Conservation (phyloP, 92 coral and sea anemone genomes). For the Hydrozoanthus gracilis region DNA sequence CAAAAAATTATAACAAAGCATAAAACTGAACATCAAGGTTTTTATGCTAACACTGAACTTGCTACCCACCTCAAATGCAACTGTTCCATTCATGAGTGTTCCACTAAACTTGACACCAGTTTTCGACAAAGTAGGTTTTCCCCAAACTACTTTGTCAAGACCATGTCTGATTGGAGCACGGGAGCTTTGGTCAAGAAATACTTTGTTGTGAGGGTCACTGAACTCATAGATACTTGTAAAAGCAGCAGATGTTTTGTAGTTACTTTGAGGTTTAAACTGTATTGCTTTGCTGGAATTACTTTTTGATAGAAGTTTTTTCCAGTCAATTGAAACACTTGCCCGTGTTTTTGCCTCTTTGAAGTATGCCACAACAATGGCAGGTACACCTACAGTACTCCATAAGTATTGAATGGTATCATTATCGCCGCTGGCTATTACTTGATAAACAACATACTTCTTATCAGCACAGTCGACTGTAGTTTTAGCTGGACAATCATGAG, state of each 20-base stretch:
- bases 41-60: not conserved
- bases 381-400: constrained; percentile 81
- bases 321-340: not conserved
- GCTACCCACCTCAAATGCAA: constrained; percentile 30
- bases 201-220: constrained; percentile 80
- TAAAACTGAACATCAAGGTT: too few species aligned
- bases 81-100: constrained; percentile 23
- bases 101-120: constrained; percentile 2
- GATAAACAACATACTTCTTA: not conserved
- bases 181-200: constrained; percentile 51
- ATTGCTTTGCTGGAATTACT: constrained; percentile 37
- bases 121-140: not conserved
- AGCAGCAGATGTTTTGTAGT: constrained; percentile 75
- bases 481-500: not conserved
- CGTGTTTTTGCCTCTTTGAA: not conserved
- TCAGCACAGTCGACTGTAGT: not conserved
- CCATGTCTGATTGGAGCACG: constrained; percentile 4
- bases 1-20: too few species aligned
- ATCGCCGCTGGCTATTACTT: constrained; percentile 36
- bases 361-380: constrained; percentile 88
- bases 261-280: constrained; percentile 45
- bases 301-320: constrained; percentile 15
- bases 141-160: constrained; percentile 15
- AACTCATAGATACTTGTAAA: constrained; percentile 77
- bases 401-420: constrained; percentile 84